phyloP scores from a whole-genome alignment of 2,113 vertebrate genomes.

The Gobiocypris rarus region DNA sequence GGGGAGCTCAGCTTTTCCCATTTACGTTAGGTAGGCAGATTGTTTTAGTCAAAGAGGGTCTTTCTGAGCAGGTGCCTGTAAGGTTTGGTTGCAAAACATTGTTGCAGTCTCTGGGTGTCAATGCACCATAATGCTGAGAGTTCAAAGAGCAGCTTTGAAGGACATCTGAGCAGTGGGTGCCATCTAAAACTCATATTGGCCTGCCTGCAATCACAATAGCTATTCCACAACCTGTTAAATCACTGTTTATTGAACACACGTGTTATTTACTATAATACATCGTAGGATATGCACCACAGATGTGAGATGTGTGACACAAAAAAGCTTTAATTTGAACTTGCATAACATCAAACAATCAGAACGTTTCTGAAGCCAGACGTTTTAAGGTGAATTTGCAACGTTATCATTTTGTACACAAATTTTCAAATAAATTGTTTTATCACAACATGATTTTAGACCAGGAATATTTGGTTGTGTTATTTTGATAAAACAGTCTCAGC shows the following conservation, averaged over 20 bases:
- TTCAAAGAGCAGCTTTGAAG: slow-evolving; percentile 52
- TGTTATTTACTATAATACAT: not conserved
- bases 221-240: not conserved
- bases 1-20: not conserved
- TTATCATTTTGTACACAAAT: too few relatives aligned
- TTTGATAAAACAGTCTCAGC: too few relatives aligned
- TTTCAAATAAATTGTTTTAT: too few relatives aligned
- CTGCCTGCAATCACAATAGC: not conserved
- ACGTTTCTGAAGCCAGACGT: too few relatives aligned
- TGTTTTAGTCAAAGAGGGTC: slow-evolving; percentile 16
- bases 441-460: too few relatives aligned
- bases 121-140: slow-evolving; percentile 33
- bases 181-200: not conserved
- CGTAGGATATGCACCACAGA: not conserved
- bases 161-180: slow-evolving; percentile 40
- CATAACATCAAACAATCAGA: too few relatives aligned
- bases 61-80: not conserved
- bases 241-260: not conserved
- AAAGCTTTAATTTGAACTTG: too few relatives aligned
- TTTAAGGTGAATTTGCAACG: too few relatives aligned
- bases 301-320: not conserved
- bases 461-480: too few relatives aligned
- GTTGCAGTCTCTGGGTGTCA: slow-evolving; percentile 34
- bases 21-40: slow-evolving; percentile 5
- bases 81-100: not conserved